Percentiles rank a stretch among this genome's conserved stretches.
phyloP scores from a whole-genome alignment of 2,113 vertebrate species.

The Progne subis region DNA sequence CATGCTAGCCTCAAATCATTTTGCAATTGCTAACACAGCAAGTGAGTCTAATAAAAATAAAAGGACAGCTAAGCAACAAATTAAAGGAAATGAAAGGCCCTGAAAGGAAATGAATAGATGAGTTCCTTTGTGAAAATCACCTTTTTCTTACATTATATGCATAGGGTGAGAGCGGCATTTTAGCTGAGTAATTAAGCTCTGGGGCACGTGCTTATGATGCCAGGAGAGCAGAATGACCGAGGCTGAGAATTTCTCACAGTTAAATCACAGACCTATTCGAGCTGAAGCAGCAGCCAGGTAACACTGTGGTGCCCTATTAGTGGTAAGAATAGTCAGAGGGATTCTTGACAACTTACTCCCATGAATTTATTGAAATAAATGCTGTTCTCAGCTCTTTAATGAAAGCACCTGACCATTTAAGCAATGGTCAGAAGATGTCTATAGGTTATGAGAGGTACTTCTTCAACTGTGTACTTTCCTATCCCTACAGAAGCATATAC shows the following conservation, averaged over 20 bases:
- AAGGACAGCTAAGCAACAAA: background rate
- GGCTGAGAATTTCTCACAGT: background rate
- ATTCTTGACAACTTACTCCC: background rate
- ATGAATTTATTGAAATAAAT: background rate
- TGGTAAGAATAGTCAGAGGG: background rate
- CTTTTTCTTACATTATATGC: background rate
- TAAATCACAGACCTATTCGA: background rate
- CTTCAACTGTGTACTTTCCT: background rate
- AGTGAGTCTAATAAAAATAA: background rate
- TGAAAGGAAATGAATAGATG: background rate
- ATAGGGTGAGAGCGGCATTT: background rate
- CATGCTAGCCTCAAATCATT: background rate
- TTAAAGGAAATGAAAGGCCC: background rate
- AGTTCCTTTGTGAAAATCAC: background rate
- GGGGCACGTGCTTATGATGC: background rate
- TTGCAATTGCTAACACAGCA: background rate
- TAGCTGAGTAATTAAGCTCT: background rate
- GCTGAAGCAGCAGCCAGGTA: background rate
- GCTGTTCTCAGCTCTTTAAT: background rate
- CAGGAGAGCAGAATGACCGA: background rate
- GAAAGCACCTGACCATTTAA: background rate
- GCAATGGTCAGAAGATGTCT: background rate
- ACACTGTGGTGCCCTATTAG: background rate
- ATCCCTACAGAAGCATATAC: background rate
- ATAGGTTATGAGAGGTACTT: background rate